Percentiles rank a stretch among this genome's conserved stretches.
Evolutionary conservation across 2,797 vertebrate species (phyloP).

Genomic region (Neomorphus geoffroyi): DNA sequence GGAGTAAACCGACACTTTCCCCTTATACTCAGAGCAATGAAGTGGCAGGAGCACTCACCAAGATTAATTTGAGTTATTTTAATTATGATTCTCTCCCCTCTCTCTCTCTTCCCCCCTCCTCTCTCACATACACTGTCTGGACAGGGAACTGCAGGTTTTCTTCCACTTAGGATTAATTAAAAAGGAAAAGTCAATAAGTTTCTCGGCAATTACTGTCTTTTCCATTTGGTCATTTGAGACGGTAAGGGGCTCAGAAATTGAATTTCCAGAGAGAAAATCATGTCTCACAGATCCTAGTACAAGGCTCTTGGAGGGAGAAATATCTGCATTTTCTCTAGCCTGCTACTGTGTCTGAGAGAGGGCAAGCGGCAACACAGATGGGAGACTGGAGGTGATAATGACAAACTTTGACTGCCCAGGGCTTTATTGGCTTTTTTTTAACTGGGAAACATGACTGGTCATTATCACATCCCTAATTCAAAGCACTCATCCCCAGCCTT

Average conservation of each 20-base stretch:
- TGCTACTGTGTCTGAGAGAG: background rate
- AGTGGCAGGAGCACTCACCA: conserved; percentile 48
- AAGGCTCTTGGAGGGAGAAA: background rate
- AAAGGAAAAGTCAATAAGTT: conserved; percentile 62
- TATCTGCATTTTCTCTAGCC: background rate
- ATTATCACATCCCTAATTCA: background rate
- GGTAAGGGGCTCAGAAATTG: conserved; percentile 34
- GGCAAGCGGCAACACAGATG: background rate
- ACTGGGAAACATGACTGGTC: background rate
- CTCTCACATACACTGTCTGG: background rate
- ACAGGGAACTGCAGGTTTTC: conserved; percentile 51
- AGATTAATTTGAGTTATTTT: conserved; percentile 66
- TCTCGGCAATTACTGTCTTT: conserved; percentile 57
- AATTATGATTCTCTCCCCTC: conserved; percentile 58
- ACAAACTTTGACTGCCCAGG: background rate
- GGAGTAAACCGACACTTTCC: background rate
- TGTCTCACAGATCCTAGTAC: conserved; percentile 24
- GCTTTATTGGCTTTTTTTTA: background rate
- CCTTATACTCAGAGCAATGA: background rate
- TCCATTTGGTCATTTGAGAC: conserved; percentile 43
- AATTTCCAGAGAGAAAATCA: conserved; percentile 58
- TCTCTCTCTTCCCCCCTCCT: background rate
- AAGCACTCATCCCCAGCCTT: background rate
- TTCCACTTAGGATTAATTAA: conserved; percentile 73
- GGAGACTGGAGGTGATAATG: conserved; percentile 2